Base-by-base conservation (phyloP, 2,113 vertebrate genomes). In the Eudyptes chrysolophus region DNA sequence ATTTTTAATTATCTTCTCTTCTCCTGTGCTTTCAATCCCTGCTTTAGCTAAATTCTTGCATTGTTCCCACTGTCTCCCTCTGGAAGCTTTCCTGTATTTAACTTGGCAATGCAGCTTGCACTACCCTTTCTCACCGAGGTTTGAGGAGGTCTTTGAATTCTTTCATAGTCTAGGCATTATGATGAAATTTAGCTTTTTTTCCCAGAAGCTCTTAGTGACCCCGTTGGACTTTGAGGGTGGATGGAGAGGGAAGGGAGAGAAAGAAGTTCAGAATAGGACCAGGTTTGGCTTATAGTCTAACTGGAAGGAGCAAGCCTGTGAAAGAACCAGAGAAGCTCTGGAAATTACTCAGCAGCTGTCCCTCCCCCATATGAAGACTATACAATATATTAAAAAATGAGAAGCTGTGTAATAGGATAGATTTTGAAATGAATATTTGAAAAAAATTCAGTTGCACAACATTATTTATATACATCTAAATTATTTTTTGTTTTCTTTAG, bases 1-100 rank as follows among this genome's bases (percentile, higher is more conserved):
- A 80, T 60, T 95, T 87, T 87, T 54, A 90, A 92, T 94, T 89
- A 57, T 87, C 77, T 92, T 81, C 15, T 66, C 20, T 57, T 88
- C 42, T 78, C 34, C 36, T 70, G 9, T 66, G 36, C 55, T 85
- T 93, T 89, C 51, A 86, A 24, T 57, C 32, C 21, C 16, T 40
- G 9, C 30, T 48, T 85, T 60, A 86, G 75, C 58, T 86, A 86
- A 86, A 58, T 84, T 76, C n/a, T 76, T 75, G 4, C 38, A 49
- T 22, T 89, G 44, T 72, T 92, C 24, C 13, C 25, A 58, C 11
- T 84, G 9, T 60, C 7, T 84, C 38, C 20, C 20, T 79, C 74
- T 69, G 64, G 36, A 96, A 94, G 40, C 30, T 77, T 97, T 84
- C 32, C 24, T 55, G 25, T 68, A 58, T 66, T 94, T 94, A 58